These are phyloP conservation scores for Trichonephila clavata DNA, from an alignment of 1,140 invertebrate species.

Conservation along the genomic window DNA sequence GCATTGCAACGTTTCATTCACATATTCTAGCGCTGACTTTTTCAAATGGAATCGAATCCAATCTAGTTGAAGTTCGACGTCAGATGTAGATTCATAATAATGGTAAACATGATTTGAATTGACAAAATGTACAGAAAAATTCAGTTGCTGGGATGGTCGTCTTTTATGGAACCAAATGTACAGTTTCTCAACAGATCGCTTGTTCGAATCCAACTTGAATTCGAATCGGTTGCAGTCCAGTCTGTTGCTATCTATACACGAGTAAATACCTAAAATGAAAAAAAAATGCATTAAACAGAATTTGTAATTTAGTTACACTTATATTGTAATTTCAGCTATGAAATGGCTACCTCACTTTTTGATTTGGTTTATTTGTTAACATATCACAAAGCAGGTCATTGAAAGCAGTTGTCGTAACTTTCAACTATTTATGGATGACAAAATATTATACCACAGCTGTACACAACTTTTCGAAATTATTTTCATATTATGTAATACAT, in stretches of 20 bases:
- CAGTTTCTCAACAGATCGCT: background rate
- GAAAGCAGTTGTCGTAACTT: no score
- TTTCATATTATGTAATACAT: no score
- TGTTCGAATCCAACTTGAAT: background rate
- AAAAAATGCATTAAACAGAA: no score
- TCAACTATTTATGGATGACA: no score
- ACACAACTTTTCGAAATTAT: no score
- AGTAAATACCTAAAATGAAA: background rate
- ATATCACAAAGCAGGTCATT: no score
- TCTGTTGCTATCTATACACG: background rate
- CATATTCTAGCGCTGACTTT: background rate
- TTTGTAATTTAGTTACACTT: no score
- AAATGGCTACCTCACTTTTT: no score
- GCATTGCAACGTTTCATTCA: background rate
- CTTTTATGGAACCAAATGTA: background rate
- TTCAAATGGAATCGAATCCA: background rate
- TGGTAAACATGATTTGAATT: background rate
- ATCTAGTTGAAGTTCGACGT: background rate
- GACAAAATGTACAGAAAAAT: background rate
- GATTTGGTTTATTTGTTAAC: no score
- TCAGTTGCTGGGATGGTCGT: background rate
- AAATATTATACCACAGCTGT: no score
- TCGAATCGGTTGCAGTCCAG: background rate
- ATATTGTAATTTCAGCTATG: no score
- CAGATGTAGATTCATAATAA: background rate